These are phyloP conservation scores for Gephyroberyx darwinii DNA, from an alignment of 2,797 vertebrate genomes.

Conservation along the genomic window DNA sequence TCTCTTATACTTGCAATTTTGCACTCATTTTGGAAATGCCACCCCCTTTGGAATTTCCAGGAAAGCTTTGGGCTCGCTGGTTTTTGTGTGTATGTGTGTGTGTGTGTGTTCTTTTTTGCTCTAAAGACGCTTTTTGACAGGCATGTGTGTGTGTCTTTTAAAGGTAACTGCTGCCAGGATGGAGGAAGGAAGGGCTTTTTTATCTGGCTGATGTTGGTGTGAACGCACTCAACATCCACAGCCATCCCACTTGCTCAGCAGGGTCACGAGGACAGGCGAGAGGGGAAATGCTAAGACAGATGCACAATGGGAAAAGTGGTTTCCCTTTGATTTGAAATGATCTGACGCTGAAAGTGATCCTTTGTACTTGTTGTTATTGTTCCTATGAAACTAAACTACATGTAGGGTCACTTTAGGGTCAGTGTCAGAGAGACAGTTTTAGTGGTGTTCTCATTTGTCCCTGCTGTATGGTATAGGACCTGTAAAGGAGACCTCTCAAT, in stretches of 20 bases:
- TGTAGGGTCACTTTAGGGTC: background rate
- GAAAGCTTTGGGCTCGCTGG: slow-evolving; percentile 50
- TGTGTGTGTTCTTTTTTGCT: slow-evolving; percentile 13
- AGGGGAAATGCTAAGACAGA: slow-evolving; percentile 27
- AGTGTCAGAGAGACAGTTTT: background rate
- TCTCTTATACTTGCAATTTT: slow-evolving; percentile 68
- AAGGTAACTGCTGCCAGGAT: slow-evolving; percentile 61
- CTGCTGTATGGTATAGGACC: background rate
- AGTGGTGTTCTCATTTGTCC: background rate
- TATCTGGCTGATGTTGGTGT: slow-evolving; percentile 61
- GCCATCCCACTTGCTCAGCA: slow-evolving; percentile 58
- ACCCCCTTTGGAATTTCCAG: slow-evolving; percentile 66
- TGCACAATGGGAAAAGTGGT: slow-evolving; percentile 59
- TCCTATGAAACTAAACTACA: background rate
- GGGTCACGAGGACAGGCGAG: slow-evolving; percentile 49
- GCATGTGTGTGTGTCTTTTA: slow-evolving; percentile 60
- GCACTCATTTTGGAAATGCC: slow-evolving; percentile 66
- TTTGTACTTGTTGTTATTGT: background rate
- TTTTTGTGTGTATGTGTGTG: slow-evolving; percentile 49
- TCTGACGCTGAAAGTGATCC: slow-evolving; percentile 1
- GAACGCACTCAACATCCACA: slow-evolving; percentile 32
- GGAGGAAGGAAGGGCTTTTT: slow-evolving; percentile 74
- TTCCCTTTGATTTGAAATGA: slow-evolving; percentile 46
- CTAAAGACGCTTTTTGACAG: slow-evolving; percentile 44
- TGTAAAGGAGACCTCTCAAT: background rate